Evolutionary conservation across 2,113 vertebrate genomes (phyloP), one percentile per base, ranked within the genome.

Genomic region (Syrmaticus mikado): DNA sequence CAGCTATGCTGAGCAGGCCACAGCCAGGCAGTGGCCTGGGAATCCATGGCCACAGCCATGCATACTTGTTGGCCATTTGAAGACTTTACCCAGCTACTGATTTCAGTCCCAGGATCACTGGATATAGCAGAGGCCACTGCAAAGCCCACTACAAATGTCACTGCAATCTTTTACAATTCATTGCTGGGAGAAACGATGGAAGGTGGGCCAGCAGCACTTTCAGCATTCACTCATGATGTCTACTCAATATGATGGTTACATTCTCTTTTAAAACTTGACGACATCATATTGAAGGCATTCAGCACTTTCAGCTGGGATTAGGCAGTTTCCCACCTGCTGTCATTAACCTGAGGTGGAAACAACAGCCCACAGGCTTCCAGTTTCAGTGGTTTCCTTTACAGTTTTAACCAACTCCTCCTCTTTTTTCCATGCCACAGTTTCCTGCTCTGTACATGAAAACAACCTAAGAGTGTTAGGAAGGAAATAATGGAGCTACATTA

Each of bases 391-490:
- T 75, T 74, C 70, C 48, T 87, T 85, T 43, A 70, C 11, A 55
- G 46, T 45, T 91, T 88, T 81, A 82, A 66, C 27, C 13, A 84
- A 61, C 15, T 76, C 34, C 38, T 7, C 18, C 32, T 68, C 30
- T 66, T 93, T 72, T 75, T 73, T 70, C 65, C 62, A 50, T 13
- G 28, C 62, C 48, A 48, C 57, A 61, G 21, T 36, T 89, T 94
- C 66, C n/a, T 28, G 40, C 27, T 76, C 28, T 62, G 36, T 66
- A 61, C 6, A 30, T 15, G 36, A 67, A 85, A 89, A 77, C 50
- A 91, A 74, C 30, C 66, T 52, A 89, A 66, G 28, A 16, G 40
- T 72, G n/a, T 79, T 66, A 84, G n/a, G 92, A 92, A 72, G 43
- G n/a, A 91, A 80, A 62, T 50, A 10, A 67, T 53, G 62, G 62